Conservation (phyloP, 1,140 invertebrate species). For the Formica exsecta region DNA sequence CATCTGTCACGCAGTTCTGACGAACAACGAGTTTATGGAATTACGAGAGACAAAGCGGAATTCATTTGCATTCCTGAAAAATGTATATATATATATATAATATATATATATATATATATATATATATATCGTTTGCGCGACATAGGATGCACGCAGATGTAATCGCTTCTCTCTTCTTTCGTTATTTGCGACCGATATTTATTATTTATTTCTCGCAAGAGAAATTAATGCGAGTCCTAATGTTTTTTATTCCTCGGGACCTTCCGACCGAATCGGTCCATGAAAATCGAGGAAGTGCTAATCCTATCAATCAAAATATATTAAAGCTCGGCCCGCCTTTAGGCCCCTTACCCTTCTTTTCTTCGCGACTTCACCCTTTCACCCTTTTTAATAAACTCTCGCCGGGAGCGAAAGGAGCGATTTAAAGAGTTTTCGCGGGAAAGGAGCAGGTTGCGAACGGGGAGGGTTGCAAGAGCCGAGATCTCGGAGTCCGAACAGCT, state of each 20-base stretch:
- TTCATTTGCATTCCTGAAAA: conserved; percentile 83
- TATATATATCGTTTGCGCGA: conserved; percentile 13
- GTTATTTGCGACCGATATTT: neutral
- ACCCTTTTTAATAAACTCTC: conserved; percentile 85
- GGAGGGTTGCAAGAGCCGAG: conserved; percentile 47
- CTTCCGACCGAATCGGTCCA: neutral
- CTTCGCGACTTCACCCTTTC: conserved; percentile 81
- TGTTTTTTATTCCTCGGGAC: conserved; percentile 8
- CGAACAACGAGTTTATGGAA: conserved; percentile 83
- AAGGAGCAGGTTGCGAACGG: conserved; percentile 66
- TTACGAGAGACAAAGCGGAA: conserved; percentile 80
- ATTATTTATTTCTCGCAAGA: conserved; percentile 25
- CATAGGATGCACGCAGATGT: conserved; percentile 5
- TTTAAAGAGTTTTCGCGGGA: conserved; percentile 81
- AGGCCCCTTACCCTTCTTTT: conserved; percentile 48
- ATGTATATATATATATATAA: conserved; percentile 24
- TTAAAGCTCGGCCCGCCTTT: conserved; percentile 78
- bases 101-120: neutral
- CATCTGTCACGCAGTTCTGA: conserved; percentile 83
- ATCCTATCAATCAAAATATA: conserved; percentile 85
- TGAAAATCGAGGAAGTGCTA: conserved; percentile 73
- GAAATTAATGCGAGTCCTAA: neutral
- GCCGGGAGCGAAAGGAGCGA: conserved; percentile 68
- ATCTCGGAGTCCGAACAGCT: conserved; percentile 51
- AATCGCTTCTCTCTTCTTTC: conserved; percentile 13